phyloP scores from a whole-genome alignment of 1,140 invertebrate species.

The Eriocheir sinensis region DNA sequence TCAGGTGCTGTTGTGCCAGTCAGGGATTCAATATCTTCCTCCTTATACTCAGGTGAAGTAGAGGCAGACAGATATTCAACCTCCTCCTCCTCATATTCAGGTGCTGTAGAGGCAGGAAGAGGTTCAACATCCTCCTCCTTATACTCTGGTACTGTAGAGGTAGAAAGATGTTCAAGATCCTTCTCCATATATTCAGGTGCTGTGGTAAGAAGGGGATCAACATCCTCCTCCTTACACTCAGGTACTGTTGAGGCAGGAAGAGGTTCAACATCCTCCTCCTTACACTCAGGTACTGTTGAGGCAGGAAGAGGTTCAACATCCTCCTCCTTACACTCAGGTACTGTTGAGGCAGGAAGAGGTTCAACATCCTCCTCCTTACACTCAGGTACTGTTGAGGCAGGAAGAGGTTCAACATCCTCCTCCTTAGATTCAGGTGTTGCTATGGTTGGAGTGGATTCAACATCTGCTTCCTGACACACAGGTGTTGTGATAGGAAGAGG shows the following conservation, averaged over 20 bases:
- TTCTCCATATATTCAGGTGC: conserved; percentile 25
- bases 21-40: background rate
- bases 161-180: background rate
- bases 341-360: background rate
- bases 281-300: background rate
- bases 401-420: conserved; percentile 19
- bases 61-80: background rate
- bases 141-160: background rate
- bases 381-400: background rate
- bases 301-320: background rate
- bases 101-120: background rate
- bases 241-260: background rate
- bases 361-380: background rate
- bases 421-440: background rate
- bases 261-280: conserved; percentile 34
- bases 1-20: no score
- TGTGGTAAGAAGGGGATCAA: background rate
- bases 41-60: background rate
- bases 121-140: conserved; percentile 31
- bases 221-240: background rate
- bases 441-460: background rate
- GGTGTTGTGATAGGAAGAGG: background rate
- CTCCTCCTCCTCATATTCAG: no score
- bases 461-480: background rate
- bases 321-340: conserved; percentile 16